phyloP scores from a whole-genome alignment of 1,140 invertebrate genomes.

The Pemphigus obesinymphae region DNA sequence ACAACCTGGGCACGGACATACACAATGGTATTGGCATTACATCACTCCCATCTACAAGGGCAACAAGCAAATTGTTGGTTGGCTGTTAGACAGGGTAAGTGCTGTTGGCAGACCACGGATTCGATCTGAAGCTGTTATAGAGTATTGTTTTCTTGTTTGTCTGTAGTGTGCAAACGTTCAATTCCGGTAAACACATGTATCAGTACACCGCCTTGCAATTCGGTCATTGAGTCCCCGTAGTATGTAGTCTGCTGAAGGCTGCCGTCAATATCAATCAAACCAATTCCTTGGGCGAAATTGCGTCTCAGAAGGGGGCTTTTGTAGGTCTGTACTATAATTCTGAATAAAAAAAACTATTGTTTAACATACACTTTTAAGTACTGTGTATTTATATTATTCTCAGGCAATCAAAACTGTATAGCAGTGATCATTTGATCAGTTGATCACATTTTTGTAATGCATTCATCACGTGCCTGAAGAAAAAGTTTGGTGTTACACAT shows the following conservation, averaged over 20 bases:
- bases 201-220: conserved; percentile 94
- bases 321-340: conserved; percentile 59
- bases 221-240: conserved; percentile 76
- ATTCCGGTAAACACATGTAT: conserved; percentile 83
- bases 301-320: conserved; percentile 96
- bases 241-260: conserved; percentile 76
- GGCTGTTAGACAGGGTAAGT: conserved; percentile 80
- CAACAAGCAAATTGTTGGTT: conserved; percentile 79
- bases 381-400: too few species aligned
- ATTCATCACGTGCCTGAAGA: conserved; percentile 87
- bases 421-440: too few species aligned
- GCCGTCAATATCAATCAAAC: conserved; percentile 76
- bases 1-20: conserved; percentile 66
- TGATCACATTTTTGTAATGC: too few species aligned
- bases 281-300: conserved; percentile 86
- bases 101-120: conserved; percentile 40
- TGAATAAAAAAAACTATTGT: too few species aligned
- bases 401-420: conserved; percentile 83
- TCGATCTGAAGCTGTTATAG: conserved; percentile 23
- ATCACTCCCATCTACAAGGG: conserved; percentile 90
- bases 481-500: conserved; percentile 81
- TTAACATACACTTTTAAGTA: neutral
- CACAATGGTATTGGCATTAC: conserved; percentile 83
- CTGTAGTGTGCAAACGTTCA: conserved; percentile 85
- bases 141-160: neutral